Base-by-base conservation (phyloP, 2,888 invertebrate species). In the Drosophila subsilvestris region DNA sequence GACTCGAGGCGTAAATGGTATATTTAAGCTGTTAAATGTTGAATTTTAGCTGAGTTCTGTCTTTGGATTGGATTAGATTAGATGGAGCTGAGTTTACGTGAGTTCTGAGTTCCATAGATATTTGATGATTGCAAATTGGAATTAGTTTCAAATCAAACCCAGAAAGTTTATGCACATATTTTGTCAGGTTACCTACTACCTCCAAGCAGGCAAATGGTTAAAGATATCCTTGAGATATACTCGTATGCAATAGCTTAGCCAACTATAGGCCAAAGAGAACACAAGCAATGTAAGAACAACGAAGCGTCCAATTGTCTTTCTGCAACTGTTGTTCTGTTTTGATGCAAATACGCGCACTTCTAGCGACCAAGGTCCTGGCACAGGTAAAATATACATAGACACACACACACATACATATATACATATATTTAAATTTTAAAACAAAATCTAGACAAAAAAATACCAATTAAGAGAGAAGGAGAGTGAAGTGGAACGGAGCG, bases 281-380 rank as follows among this genome's bases (percentile, higher is more conserved):
- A 91, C 90, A 90, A 91, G 91, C 91, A 91, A 91, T 85, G 90
- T 85, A 90, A 91, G 91, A 91, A 92, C 92, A 92, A 89, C 91
- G 90, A 90, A 91, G 91, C 91, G 92, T 92, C 91, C 92, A 92
- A 92, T 92, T 92, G 91, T 92, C 92, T 92, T 92, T 91, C 90
- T 92, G 92, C 91, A 92, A 91, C 92, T 92, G 92, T 91, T 91
- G 91, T 91, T 91, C 91, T 89, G 91, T 91, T 89, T 90, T 91
- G 91, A 90, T 90, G 91, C 89, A 91, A 89, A 74, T 76, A 84
- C 82, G 89, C 88, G 80, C 60, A 47, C 75, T 76, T 75, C 70
- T 65, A 71, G 80, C 83, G 75, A 57, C 56, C 60, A 59, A 59
- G 73, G 68, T 65, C 79, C 70, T 80, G 83, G 81, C 84, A 79